These are phyloP conservation scores for Ophioderma brevispina DNA, from an alignment of 35 echinoderm and acorn worm species.

Conservation along the genomic window DNA sequence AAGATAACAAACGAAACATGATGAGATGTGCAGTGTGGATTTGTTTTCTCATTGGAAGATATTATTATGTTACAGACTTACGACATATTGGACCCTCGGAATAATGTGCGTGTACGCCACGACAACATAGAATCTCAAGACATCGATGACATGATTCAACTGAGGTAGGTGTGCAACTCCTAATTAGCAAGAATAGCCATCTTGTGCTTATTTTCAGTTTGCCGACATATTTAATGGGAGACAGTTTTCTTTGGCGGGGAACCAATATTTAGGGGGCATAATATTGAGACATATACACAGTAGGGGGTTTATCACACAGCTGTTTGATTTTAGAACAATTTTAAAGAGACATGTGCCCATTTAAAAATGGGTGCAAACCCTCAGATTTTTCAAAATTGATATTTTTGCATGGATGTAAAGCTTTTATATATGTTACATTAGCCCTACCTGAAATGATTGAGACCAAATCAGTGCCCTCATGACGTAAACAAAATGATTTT, in stretches of 20 bases:
- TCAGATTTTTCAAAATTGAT: no score
- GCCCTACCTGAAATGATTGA: no score
- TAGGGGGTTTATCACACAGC: background rate
- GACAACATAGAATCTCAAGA: slow-evolving; percentile 67
- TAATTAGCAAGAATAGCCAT: no score
- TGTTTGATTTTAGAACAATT: no score
- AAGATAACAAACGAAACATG: background rate
- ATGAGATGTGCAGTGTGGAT: background rate
- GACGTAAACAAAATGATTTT: no score
- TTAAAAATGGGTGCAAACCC: no score
- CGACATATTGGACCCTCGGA: slow-evolving; percentile 42
- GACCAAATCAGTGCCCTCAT: no score
- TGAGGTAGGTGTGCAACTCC: slow-evolving; percentile 79
- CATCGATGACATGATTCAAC: slow-evolving; percentile 78
- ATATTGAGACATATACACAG: background rate
- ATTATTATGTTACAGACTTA: slow-evolving; percentile 31
- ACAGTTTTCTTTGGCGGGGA: background rate
- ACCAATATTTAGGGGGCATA: background rate
- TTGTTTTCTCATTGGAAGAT: background rate
- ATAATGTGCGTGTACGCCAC: slow-evolving; percentile 66
- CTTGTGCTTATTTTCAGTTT: no score
- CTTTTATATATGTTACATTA: no score
- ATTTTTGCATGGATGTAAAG: no score
- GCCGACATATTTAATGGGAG: background rate
- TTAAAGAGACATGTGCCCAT: no score